Base-by-base conservation (phyloP, 2,797 vertebrate genomes). In the Chaetodon trifasciatus region DNA sequence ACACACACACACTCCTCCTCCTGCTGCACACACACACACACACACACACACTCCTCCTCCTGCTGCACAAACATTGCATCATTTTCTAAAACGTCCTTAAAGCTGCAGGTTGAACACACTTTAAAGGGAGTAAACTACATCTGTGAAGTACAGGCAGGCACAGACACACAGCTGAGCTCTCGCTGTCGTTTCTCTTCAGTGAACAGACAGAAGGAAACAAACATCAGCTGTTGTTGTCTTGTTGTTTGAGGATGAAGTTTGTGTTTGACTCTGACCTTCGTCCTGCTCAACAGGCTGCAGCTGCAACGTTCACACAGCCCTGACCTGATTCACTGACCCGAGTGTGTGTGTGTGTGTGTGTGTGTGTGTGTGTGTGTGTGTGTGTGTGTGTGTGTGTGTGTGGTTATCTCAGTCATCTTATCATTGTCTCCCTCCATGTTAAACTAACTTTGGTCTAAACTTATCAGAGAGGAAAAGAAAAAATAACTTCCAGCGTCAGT, bases 221-320 rank as follows among this genome's bases (percentile, higher is more conserved):
- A 39, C 39, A 39, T 39, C 37, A 39, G 5, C 39, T 42, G 42
- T 46, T 32, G 28, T 32, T 32, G 28, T 32, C 4, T 32, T 32
- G 28, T 32, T 32, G 28, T 32, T 3, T 32, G 28, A 32, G 28
- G 28, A 32, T 32, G 46, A 17, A 19, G 16, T 19, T 49, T 9
- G 40, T 42, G 40, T 16, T 16, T 15, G 5, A 46, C 5, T 46
- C 3, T 50, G 49, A 50, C 21, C 49, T n/a, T 50, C 19, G 3
- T 50, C 3, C 44, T 46, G 44, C 12, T 5, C 13, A 16, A 5
- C 44, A 46, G 66, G 79, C 73, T 56, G 68, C 79, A 62, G 64
- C 76, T 86, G 84, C 49, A 4, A n/a, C 3, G 4, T 32, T 79
- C 72, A 53, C 84, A 82, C 55, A 64, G 35, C 76, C 8, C 16